phyloP scores from a whole-genome alignment of 2,113 vertebrate species.

The Lepus europaeus region DNA sequence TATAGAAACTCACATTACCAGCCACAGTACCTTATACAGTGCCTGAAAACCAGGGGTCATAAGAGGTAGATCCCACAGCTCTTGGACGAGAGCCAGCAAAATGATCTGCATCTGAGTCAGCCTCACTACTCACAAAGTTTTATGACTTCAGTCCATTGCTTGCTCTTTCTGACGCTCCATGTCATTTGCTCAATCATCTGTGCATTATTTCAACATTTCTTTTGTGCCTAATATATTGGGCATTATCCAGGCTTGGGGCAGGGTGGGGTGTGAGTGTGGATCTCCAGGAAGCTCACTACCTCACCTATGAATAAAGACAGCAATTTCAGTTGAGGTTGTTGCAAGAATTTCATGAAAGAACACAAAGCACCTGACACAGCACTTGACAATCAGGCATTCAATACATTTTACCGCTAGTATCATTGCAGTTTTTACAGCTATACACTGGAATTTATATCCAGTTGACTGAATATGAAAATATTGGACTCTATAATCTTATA shows the following conservation, averaged over 20 bases:
- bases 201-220: constrained; percentile 1
- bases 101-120: not conserved
- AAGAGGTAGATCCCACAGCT: not conserved
- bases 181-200: not conserved
- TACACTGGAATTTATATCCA: constrained; percentile 54
- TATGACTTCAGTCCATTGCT: not conserved
- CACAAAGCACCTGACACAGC: not conserved
- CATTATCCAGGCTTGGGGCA: not conserved
- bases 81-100: not conserved
- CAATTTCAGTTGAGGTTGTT: not conserved
- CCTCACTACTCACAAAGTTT: not conserved
- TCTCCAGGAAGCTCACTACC: not conserved
- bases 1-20: not conserved
- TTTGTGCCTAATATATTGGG: not conserved
- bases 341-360: not conserved
- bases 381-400: not conserved
- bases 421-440: constrained; percentile 32
- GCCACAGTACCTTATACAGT: not conserved
- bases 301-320: not conserved
- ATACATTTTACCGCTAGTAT: not conserved
- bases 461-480: not conserved
- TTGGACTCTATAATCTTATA: constrained; percentile 3
- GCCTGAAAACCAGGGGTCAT: not conserved
- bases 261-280: not conserved
- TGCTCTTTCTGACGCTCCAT: not conserved